Conservation (phyloP, 2,113 vertebrate genomes). For the Colinus virginianus region DNA sequence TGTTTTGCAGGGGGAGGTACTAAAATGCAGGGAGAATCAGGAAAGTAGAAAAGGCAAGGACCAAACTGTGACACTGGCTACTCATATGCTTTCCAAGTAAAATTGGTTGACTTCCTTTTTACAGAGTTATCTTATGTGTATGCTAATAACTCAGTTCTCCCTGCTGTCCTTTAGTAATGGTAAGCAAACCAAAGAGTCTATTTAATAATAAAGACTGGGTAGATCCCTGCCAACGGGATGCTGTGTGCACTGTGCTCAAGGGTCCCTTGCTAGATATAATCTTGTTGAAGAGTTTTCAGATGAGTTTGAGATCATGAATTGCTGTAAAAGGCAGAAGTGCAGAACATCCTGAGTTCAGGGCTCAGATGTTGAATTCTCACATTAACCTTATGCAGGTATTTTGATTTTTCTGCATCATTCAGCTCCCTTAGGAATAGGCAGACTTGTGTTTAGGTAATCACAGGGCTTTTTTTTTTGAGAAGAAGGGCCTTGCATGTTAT, state of each 20-base stretch:
- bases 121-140: neutral
- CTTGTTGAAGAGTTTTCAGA: neutral
- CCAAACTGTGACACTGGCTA: neutral
- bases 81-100: conserved; percentile 8
- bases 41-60: neutral
- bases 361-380: neutral
- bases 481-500: conserved; percentile 18
- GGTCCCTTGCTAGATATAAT: neutral
- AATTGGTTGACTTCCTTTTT: neutral
- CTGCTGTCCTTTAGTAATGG: neutral
- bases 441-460: neutral
- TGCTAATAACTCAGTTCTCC: neutral
- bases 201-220: neutral
- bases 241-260: neutral
- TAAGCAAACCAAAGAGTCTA: neutral
- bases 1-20: neutral
- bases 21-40: neutral
- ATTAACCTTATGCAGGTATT: neutral
- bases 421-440: neutral
- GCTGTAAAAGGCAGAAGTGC: neutral
- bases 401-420: neutral
- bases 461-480: conserved; percentile 18
- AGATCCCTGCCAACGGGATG: neutral
- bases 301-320: neutral
- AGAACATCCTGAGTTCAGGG: neutral